These are phyloP conservation scores for Psittacula derbiana DNA, from an alignment of 2,797 vertebrate genomes.

Conservation along the genomic window DNA sequence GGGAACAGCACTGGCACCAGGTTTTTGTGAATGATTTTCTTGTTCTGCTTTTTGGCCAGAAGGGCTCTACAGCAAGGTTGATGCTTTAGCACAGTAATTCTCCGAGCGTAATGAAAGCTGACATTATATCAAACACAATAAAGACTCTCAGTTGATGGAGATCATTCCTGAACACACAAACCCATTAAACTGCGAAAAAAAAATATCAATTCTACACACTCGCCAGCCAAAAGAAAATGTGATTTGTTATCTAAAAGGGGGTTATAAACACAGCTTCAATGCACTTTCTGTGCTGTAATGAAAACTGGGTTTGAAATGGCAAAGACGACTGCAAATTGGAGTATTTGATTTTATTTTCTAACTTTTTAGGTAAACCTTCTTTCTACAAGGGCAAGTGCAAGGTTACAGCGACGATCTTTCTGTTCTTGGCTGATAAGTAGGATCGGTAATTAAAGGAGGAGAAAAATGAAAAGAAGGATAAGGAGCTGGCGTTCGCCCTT, in stretches of 20 bases:
- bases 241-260: slow-evolving; percentile 81
- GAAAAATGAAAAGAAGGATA: slow-evolving; percentile 59
- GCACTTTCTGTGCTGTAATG: slow-evolving; percentile 76
- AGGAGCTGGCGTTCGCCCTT: slow-evolving; percentile 3
- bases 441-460: slow-evolving; percentile 71
- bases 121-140: slow-evolving; percentile 98
- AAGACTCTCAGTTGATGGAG: slow-evolving; percentile 92
- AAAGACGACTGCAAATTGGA: slow-evolving; percentile 79
- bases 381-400: slow-evolving; percentile 75
- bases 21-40: slow-evolving; percentile 48
- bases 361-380: slow-evolving; percentile 74
- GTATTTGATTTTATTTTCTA: slow-evolving; percentile 67
- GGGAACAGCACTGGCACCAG: background rate
- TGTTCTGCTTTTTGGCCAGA: slow-evolving; percentile 51
- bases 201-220: slow-evolving; percentile 80
- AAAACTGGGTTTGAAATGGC: slow-evolving; percentile 73
- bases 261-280: slow-evolving; percentile 79
- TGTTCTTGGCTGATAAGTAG: slow-evolving; percentile 60
- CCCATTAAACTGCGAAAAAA: slow-evolving; percentile 80
- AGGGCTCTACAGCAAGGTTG: slow-evolving; percentile 63
- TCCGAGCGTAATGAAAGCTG: slow-evolving; percentile 89
- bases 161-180: slow-evolving; percentile 90
- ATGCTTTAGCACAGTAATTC: slow-evolving; percentile 73
- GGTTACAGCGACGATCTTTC: slow-evolving; percentile 34
- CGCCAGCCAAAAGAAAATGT: slow-evolving; percentile 78